Evolutionary conservation across 1,140 invertebrate genomes (phyloP), one percentile per base, ranked within the genome.

Genomic region (Papilio glaucus): DNA sequence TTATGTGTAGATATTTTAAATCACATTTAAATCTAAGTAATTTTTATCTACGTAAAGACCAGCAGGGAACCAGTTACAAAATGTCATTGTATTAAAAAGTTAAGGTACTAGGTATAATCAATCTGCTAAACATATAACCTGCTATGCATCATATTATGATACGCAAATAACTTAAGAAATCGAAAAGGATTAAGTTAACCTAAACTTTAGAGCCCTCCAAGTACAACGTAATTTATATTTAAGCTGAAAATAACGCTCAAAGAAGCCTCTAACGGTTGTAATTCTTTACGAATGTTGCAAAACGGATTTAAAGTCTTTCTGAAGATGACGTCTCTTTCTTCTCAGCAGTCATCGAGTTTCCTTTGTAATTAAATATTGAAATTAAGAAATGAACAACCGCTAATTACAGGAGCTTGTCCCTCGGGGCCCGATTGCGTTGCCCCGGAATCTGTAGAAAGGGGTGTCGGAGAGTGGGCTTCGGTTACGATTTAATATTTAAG

Each of bases 291-390:
- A 87, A 89, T 90, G 87, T 87, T 88, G 88, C 85, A 88, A 90
- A 89, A 88, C 84, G 76, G 78, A 90, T 87, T 79, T 78, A 75
- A 75, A 87, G 80, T 85, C 84, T 91, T 92, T 92, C 86, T 92
- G 90, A 88, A 77, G 85, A 88, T 92, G 90, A 92, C 90, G 90
- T 92, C 90, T 91, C 88, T 85, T 87, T 89, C 86, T 87, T 85
- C 75, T 77, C 68, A 84, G 88, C 86, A 92, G 82, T 92, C 88
- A 81, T 92, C 89, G 90, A 90, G 90, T 92, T 92, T 92, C 90
- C 90, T 90, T 92, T 90, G 91, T 94, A 93, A 94, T 94, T 94
- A 94, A 94, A 93, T 93, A 94, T 93, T 93, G 93, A 93, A 94
- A 93, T 94, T 93, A 94, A 94, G 93, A 94, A 94, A 93, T 93